These are phyloP conservation scores for Ciconia nigra DNA, from an alignment of 2,797 vertebrate species.

Conservation along the genomic window DNA sequence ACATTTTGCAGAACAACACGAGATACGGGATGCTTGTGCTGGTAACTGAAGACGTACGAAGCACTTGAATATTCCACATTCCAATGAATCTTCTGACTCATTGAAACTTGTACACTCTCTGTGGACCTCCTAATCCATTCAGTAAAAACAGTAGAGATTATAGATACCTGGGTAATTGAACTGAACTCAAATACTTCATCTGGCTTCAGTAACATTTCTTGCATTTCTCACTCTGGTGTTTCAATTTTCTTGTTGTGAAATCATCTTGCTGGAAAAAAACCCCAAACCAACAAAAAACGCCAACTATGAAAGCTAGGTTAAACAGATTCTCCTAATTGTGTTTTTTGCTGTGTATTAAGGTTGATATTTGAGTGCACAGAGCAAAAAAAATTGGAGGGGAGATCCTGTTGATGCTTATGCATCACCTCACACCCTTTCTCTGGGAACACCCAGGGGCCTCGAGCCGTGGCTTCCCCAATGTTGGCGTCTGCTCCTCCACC, in stretches of 20 bases:
- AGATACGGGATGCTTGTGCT: neutral
- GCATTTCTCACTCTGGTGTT: neutral
- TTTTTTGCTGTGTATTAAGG: neutral
- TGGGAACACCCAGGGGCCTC: neutral
- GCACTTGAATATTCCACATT: neutral
- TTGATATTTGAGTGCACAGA: neutral
- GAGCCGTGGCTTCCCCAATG: neutral
- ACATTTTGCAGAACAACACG: neutral
- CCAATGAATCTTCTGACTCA: conserved; percentile 14
- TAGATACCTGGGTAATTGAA: neutral
- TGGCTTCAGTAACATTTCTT: neutral
- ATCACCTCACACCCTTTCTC: neutral
- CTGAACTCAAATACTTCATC: neutral
- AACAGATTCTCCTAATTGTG: neutral
- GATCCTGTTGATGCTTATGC: neutral
- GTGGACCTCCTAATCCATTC: neutral
- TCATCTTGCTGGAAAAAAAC: neutral
- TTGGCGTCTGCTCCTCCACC: neutral
- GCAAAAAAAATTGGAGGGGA: neutral
- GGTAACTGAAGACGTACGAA: neutral
- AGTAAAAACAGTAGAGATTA: neutral
- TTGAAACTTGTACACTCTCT: neutral
- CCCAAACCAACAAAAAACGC: neutral
- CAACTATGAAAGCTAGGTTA: neutral
- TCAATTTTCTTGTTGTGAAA: neutral